Evolutionary conservation across 2,797 vertebrate genomes (phyloP).

Genomic region (Artibeus jamaicensis): DNA sequence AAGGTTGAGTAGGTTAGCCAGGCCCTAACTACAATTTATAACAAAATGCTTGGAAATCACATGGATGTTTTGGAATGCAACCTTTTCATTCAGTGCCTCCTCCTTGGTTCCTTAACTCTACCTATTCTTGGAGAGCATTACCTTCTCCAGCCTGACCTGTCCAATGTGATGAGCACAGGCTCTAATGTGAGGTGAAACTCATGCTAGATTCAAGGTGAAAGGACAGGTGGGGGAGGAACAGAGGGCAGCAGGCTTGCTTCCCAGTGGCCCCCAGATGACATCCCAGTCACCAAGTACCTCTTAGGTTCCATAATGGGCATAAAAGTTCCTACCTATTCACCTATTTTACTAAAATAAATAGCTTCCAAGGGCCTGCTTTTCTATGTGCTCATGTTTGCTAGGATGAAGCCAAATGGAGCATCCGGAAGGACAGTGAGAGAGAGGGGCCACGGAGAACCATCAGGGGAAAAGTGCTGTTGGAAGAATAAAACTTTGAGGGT

Average conservation of each 20-base stretch:
- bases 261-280: accelerated
- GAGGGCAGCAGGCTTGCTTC: background rate
- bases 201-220: background rate
- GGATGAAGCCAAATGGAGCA: background rate
- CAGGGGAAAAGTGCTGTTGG: background rate
- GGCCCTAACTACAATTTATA: background rate
- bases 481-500: background rate
- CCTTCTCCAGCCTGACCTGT: background rate
- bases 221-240: background rate
- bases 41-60: background rate
- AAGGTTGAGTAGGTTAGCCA: background rate
- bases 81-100: background rate
- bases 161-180: background rate
- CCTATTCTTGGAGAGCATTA: background rate
- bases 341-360: background rate
- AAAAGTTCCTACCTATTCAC: background rate
- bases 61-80: background rate
- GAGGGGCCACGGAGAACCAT: accelerated
- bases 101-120: background rate
- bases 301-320: background rate
- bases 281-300: background rate
- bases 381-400: background rate
- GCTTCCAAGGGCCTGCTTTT: background rate
- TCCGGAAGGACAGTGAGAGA: background rate
- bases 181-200: background rate